These are phyloP conservation scores for Spatula versicolor DNA, from an alignment of 2,797 vertebrate species.

Conservation along the genomic window DNA sequence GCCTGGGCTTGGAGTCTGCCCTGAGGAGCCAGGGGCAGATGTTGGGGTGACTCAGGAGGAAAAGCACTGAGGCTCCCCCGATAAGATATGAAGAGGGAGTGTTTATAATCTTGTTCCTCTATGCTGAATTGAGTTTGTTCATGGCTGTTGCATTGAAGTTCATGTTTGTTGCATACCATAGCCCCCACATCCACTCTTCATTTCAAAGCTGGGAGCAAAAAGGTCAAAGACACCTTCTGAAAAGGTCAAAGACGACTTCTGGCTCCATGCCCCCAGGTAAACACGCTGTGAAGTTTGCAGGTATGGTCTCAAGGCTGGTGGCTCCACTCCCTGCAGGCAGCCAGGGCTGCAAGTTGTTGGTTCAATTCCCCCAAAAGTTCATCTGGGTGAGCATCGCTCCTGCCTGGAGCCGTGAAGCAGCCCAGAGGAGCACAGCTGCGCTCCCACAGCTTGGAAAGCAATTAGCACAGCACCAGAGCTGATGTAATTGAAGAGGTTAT, in stretches of 20 bases:
- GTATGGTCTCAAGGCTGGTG: not conserved
- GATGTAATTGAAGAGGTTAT: not conserved
- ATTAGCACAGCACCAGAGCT: not conserved
- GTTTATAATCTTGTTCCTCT: not conserved
- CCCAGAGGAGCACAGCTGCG: not conserved
- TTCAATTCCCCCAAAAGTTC: rapidly evolving
- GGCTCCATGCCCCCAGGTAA: not conserved
- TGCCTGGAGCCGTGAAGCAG: not conserved
- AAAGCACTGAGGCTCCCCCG: not conserved
- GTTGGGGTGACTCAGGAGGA: not conserved
- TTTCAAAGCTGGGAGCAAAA: not conserved
- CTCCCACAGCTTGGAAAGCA: not conserved
- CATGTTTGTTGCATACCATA: not conserved
- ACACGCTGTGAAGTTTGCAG: not conserved
- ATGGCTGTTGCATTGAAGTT: not conserved
- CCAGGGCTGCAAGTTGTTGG: not conserved
- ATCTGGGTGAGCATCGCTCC: not conserved
- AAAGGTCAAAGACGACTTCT: not conserved
- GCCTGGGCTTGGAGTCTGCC: not conserved
- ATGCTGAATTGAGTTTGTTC: rapidly evolving
- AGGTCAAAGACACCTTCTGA: not conserved
- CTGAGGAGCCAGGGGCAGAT: not conserved
- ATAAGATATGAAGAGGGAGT: not conserved
- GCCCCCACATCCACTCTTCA: too few relatives aligned
- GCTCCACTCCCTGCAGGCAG: not conserved